Evolutionary conservation across 2,888 invertebrate genomes (phyloP).

Genomic region (Clunio marinus): DNA sequence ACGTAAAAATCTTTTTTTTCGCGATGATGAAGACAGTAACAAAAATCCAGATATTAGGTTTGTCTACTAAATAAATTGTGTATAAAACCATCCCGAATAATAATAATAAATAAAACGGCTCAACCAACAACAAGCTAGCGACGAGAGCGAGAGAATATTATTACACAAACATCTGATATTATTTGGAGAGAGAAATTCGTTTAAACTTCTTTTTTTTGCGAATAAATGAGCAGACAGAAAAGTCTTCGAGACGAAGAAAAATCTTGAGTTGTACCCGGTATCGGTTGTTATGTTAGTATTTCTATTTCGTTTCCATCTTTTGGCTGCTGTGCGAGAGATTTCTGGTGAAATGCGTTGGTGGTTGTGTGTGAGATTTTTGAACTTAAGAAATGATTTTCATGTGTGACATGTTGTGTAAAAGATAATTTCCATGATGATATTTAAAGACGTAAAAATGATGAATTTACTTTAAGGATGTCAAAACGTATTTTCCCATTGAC

Average conservation of each 20-base stretch:
- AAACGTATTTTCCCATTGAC: too few relatives aligned
- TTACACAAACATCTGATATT: slow-evolving; percentile 36
- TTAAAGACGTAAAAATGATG: too few relatives aligned
- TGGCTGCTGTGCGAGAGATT: background rate
- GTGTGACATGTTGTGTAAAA: background rate
- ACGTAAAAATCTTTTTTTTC: too few relatives aligned
- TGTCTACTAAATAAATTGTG: background rate
- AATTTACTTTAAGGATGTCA: too few relatives aligned
- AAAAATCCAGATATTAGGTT: slow-evolving; percentile 1
- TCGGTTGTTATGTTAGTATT: background rate
- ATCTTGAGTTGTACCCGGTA: slow-evolving; percentile 2
- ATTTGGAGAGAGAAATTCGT: background rate
- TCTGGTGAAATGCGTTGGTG: background rate
- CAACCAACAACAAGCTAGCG: background rate
- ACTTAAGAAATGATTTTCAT: background rate
- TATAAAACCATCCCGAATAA: background rate
- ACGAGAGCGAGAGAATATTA: background rate
- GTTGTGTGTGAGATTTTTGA: background rate
- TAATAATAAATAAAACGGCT: background rate
- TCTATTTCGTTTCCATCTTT: background rate
- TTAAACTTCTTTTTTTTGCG: background rate
- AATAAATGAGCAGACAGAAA: slow-evolving; percentile 4
- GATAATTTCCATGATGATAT: too few relatives aligned
- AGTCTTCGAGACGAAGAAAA: slow-evolving; percentile 2
- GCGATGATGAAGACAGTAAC: slow-evolving; percentile 5